Evolutionary conservation across 2,888 invertebrate species (phyloP).

Genomic region (Antheraea yamamai): DNA sequence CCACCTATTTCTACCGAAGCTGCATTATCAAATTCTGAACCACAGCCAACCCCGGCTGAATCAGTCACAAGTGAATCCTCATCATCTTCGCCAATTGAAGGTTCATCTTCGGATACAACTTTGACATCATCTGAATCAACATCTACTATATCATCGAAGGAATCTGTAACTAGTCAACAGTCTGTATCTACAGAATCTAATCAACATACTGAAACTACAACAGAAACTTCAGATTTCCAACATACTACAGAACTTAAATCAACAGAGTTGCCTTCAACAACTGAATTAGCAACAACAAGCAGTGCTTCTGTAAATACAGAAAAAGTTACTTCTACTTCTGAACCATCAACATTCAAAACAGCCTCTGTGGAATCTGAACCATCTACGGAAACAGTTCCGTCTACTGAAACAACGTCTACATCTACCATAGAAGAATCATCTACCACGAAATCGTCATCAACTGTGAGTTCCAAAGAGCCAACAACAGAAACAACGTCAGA

Average conservation of each 20-base stretch:
- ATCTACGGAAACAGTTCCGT: not conserved
- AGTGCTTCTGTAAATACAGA: slow-evolving; percentile 18
- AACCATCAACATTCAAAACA: slow-evolving; percentile 17
- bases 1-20: slow-evolving; percentile 6
- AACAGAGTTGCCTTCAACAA: slow-evolving; percentile 20
- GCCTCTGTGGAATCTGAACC: slow-evolving; percentile 13
- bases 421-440: slow-evolving; percentile 16
- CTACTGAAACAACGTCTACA: slow-evolving; percentile 25
- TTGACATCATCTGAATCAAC: slow-evolving; percentile 12
- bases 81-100: slow-evolving; percentile 13
- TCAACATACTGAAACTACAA: slow-evolving; percentile 23
- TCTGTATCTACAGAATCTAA: slow-evolving; percentile 23
- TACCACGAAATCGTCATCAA: slow-evolving; percentile 11
- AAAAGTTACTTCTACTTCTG: not conserved
- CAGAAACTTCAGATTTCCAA: slow-evolving; percentile 20
- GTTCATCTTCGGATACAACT: not conserved
- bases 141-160: slow-evolving; percentile 20
- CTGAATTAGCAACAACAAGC: slow-evolving; percentile 24
- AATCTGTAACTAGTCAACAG: slow-evolving; percentile 27
- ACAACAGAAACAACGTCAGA: slow-evolving; percentile 24
- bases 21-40: slow-evolving; percentile 21
- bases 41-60: slow-evolving; percentile 16
- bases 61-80: slow-evolving; percentile 18
- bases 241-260: slow-evolving; percentile 16
- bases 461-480: slow-evolving; percentile 9